Evolutionary conservation across 2,797 vertebrate genomes (phyloP), one percentile per base, ranked within the genome.

Genomic region (Brotula barbata): DNA sequence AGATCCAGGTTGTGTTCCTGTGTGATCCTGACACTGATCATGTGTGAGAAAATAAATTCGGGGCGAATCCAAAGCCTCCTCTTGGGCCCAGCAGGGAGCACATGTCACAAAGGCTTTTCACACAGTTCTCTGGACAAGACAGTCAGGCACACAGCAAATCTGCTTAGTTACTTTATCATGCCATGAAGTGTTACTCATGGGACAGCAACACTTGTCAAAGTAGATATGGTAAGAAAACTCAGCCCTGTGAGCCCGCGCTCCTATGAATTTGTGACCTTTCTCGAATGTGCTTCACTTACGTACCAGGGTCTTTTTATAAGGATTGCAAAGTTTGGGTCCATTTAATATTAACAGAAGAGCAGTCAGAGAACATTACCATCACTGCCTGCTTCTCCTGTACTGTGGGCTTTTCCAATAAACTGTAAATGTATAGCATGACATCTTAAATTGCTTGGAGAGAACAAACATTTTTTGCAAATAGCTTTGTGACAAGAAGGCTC

Each of bases 81-180:
- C 59, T 60, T 11, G 56, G 76, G 62, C 78, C 79, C 86, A 75
- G 65, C 75, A 77, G 80, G 80, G 85, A 86, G 75, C 73, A 71
- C 80, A 79, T 75, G 87, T 86, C 88, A 84, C 83, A 80, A 60
- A 87, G 71, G 77, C 83, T 85, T 84, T 89, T 89, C 87, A 86
- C 83, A 80, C 82, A 73, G 60, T 68, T 73, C 70, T 73, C 77
- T 49, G 77, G 82, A 86, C 79, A 80, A 81, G 78, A 85, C 75
- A 71, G 79, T 80, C 67, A 78, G 85, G 74, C 80, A 68, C 77
- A 83, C 56, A 42, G 80, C 80, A 86, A 77, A 88, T 83, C 85
- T 84, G 77, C 82, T 85, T 85, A 88, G 80, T 85, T 82, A 84
- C 84, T 85, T 86, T 82, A 81, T 84, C 78, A 82, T 77, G 82